Evolutionary conservation across 2,797 vertebrate genomes (phyloP).

Genomic region (Lagocephalus sceleratus): DNA sequence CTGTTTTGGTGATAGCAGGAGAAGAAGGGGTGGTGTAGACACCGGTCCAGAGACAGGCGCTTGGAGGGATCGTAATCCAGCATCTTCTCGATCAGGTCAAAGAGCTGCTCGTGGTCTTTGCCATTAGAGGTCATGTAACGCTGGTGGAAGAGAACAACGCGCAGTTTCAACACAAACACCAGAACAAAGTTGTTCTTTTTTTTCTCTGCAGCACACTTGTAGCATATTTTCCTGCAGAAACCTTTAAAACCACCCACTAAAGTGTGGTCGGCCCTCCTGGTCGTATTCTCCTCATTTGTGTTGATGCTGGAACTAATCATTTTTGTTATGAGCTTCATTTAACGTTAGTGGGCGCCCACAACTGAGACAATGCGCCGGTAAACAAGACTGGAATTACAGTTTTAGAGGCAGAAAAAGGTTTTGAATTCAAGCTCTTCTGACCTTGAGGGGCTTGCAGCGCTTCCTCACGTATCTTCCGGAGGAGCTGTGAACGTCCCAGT

Average conservation of each 20-base stretch:
- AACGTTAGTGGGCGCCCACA: no score
- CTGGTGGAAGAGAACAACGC: conserved; percentile 48
- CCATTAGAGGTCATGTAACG: conserved; percentile 81
- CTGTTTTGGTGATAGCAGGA: conserved; percentile 51
- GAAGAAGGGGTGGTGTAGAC: conserved; percentile 84
- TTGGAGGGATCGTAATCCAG: conserved; percentile 83
- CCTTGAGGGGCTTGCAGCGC: conserved; percentile 85
- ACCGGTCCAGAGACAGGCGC: conserved; percentile 82
- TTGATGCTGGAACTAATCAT: no score
- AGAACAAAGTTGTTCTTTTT: no score
- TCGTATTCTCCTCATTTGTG: no score
- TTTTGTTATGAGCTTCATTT: no score
- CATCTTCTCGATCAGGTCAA: conserved; percentile 86
- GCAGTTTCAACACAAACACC: no score
- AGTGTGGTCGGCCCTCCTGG: no score
- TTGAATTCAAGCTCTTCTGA: conserved; percentile 41
- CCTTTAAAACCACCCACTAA: no score
- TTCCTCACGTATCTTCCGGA: conserved; percentile 81
- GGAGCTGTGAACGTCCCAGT: conserved; percentile 84
- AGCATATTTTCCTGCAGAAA: no score
- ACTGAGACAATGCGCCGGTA: not conserved
- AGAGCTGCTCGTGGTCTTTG: conserved; percentile 80
- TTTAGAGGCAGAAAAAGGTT: not conserved
- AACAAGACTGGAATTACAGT: not conserved
- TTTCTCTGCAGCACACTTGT: no score